Evolutionary conservation across 2,888 invertebrate species (phyloP), one percentile per base, ranked within the genome.

Genomic region (Rhabditophanes sp.): DNA sequence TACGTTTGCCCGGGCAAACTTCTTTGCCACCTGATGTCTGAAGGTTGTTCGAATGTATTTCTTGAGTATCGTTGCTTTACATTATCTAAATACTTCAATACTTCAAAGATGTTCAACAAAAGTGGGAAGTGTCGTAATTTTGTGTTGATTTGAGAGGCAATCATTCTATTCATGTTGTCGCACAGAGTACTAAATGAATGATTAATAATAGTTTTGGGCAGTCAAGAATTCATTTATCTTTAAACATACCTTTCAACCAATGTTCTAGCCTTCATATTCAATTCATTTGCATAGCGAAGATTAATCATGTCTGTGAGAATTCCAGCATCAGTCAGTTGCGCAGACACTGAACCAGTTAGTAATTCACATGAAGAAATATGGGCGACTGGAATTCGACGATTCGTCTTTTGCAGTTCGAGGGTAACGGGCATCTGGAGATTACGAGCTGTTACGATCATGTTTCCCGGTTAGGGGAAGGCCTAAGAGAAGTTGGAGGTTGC

Each of bases 231-330:
- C n/a, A n/a, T n/a, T n/a, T n/a, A n/a, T n/a, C n/a, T n/a, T n/a
- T n/a, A n/a, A n/a, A n/a, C n/a, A n/a, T n/a, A n/a, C n/a, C n/a
- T n/a, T n/a, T n/a, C n/a, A n/a, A n/a, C n/a, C n/a, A n/a, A n/a
- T n/a, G n/a, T n/a, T 85, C n/a, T n/a, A n/a, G n/a, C n/a, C n/a
- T n/a, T n/a, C n/a, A n/a, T n/a, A n/a, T n/a, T n/a, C n/a, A n/a
- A n/a, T n/a, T n/a, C n/a, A n/a, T n/a, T n/a, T n/a, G n/a, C n/a
- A n/a, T n/a, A n/a, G n/a, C n/a, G n/a, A n/a, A 53, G 40, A 34
- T 61, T 61, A 21, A 61, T 48, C 4, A 57, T 46, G 27, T 61
- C 61, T 1, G 61, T 61, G 28, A 61, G 44, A 15, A 61, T 32
- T 6, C 61, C 61, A 51, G 62, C 50, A 17, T 56, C 50, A 1